Conservation (phyloP, 2,797 vertebrate species). For the Manis pentadactyla region DNA sequence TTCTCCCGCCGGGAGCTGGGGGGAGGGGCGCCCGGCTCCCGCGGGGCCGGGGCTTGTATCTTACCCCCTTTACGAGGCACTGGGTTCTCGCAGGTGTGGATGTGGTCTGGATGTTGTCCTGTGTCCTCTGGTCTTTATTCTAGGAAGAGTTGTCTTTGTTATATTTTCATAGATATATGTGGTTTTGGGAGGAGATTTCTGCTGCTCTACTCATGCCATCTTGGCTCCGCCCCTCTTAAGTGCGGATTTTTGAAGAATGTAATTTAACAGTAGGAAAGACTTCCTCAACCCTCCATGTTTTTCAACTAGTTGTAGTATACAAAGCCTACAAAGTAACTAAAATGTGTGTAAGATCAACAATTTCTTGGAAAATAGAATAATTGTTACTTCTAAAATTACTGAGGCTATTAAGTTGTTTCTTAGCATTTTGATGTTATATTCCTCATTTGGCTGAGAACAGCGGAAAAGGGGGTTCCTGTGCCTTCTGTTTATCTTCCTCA, state of each 20-base stretch:
- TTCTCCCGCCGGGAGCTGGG: no score
- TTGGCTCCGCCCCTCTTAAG: no score
- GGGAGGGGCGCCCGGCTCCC: no score
- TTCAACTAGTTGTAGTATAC: not conserved
- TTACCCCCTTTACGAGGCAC: no score
- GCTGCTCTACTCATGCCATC: no score
- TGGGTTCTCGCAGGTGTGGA: no score
- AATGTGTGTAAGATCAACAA: not conserved
- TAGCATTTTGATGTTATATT: slow-evolving; percentile 35
- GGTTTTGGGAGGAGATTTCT: no score
- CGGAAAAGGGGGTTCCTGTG: slow-evolving; percentile 58
- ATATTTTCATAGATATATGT: no score
- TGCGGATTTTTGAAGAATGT: not conserved
- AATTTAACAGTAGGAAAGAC: not conserved
- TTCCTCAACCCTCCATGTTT: not conserved
- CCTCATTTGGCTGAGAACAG: slow-evolving; percentile 66
- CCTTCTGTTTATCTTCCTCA: not conserved
- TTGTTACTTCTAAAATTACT: slow-evolving; percentile 70
- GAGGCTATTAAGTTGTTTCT: slow-evolving; percentile 64
- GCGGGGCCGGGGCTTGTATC: no score
- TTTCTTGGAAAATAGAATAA: slow-evolving; percentile 52
- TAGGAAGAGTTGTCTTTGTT: no score
- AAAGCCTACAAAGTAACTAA: not conserved
- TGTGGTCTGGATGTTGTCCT: no score
- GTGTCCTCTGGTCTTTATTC: no score